Conservation (phyloP, 2,797 vertebrate genomes). For the Agapornis canus region DNA sequence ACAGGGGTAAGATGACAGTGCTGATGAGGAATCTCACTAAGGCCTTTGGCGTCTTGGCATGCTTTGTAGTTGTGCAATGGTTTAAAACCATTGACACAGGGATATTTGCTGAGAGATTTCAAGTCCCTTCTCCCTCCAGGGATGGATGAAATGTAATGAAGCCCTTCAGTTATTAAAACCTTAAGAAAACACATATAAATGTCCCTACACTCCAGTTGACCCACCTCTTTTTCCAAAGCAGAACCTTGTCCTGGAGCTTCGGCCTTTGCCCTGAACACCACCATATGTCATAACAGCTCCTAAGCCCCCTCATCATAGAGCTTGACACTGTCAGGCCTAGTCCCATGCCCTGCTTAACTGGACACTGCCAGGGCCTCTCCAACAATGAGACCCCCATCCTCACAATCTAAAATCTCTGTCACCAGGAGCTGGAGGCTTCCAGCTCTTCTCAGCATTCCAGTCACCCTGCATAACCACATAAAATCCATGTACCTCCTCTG, state of each 20-base stretch:
- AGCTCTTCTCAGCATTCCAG: constrained; percentile 17
- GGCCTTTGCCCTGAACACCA: not conserved
- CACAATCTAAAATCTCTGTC: not conserved
- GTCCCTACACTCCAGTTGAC: not conserved
- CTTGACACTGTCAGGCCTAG: not conserved
- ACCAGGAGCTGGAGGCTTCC: not conserved
- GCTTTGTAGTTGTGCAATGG: not conserved
- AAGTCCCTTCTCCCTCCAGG: not conserved
- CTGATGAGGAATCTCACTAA: not conserved
- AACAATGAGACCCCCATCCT: not conserved
- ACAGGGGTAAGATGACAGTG: not conserved
- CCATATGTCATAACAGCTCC: not conserved
- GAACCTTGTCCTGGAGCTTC: not conserved
- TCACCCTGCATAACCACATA: not conserved
- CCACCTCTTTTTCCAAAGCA: not conserved
- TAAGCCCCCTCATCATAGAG: not conserved
- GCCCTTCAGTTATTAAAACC: not conserved
- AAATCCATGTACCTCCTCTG: not conserved
- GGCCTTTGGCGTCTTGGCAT: not conserved
- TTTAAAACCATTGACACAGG: not conserved
- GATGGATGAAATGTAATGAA: not conserved
- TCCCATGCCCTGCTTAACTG: not conserved
- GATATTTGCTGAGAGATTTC: not conserved
- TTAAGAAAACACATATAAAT: not conserved
- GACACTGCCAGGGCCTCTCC: not conserved